Evolutionary conservation across 2,888 invertebrate species (phyloP).

Genomic region (Drosophila antonietae): DNA sequence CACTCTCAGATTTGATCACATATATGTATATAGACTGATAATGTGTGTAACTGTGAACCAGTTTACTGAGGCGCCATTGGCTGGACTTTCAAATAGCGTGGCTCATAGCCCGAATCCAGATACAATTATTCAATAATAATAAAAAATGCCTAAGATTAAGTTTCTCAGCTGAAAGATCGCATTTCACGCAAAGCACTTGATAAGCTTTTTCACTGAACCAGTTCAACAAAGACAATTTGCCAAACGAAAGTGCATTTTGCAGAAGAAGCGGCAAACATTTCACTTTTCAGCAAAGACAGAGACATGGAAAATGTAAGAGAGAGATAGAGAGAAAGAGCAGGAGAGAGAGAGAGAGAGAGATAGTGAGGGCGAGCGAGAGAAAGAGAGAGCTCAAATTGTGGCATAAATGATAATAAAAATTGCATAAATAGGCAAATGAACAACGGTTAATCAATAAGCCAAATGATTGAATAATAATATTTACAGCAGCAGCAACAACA

Average conservation of each 20-base stretch:
- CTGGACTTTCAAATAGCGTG: slow-evolving; percentile 6
- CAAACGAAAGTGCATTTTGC: slow-evolving; percentile 18
- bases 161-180: slow-evolving; percentile 12
- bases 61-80: slow-evolving; percentile 5
- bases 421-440: slow-evolving; percentile 79
- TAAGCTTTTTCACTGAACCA: slow-evolving; percentile 9
- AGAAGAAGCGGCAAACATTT: slow-evolving; percentile 10
- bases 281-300: slow-evolving; percentile 2
- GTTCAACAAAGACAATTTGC: slow-evolving; percentile 13
- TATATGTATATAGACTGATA: background rate
- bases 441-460: slow-evolving; percentile 78
- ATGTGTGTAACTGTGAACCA: slow-evolving; percentile 4
- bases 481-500: slow-evolving; percentile 33
- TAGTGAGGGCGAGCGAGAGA: background rate
- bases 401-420: slow-evolving; percentile 67
- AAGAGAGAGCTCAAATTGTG: slow-evolving; percentile 22
- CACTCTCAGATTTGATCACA: background rate
- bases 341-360: background rate
- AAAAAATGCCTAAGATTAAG: slow-evolving; percentile 7
- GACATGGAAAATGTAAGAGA: background rate
- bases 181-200: slow-evolving; percentile 15
- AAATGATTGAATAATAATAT: slow-evolving; percentile 73
- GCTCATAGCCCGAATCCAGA: slow-evolving; percentile 15
- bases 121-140: slow-evolving; percentile 11
- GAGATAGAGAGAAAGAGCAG: background rate